Conservation (phyloP, 2,797 vertebrate genomes). For the Argyrosomus regius region DNA sequence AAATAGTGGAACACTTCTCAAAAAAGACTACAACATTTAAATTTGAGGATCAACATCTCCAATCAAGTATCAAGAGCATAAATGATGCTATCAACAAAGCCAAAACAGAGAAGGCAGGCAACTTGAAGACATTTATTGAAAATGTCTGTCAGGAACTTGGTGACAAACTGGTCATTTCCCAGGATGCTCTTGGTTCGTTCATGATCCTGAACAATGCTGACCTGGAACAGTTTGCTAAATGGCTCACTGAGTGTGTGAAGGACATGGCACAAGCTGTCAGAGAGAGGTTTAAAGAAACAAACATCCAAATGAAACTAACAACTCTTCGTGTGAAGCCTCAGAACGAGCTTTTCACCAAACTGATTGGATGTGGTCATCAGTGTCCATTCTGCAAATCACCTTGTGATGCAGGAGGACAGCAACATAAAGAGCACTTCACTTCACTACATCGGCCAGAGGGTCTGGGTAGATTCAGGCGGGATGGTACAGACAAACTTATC, state of each 20-base stretch:
- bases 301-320: conserved; percentile 9
- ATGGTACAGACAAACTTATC: rapidly evolving
- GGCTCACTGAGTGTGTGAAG: conserved; percentile 44
- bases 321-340: conserved; percentile 64
- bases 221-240: conserved; percentile 62
- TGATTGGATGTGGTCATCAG: conserved; percentile 79
- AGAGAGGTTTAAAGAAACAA: neutral
- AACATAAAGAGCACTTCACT: conserved; percentile 66
- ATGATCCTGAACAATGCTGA: conserved; percentile 69
- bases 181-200: conserved; percentile 58
- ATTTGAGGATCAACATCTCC: conserved; percentile 46
- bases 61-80: conserved; percentile 49
- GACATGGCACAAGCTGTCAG: conserved; percentile 48
- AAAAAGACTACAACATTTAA: neutral
- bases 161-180: conserved; percentile 69
- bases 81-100: conserved; percentile 54
- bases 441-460: conserved; percentile 68
- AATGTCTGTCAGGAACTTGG: conserved; percentile 67
- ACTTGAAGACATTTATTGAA: conserved; percentile 64
- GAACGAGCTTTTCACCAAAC: conserved; percentile 65
- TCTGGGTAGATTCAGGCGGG: rapidly evolving
- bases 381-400: conserved; percentile 80
- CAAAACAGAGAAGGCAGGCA: neutral
- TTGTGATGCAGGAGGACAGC: conserved; percentile 73
- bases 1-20: conserved; percentile 48